phyloP scores from a whole-genome alignment of 2,888 invertebrate species.

The Callosobruchus maculatus region DNA sequence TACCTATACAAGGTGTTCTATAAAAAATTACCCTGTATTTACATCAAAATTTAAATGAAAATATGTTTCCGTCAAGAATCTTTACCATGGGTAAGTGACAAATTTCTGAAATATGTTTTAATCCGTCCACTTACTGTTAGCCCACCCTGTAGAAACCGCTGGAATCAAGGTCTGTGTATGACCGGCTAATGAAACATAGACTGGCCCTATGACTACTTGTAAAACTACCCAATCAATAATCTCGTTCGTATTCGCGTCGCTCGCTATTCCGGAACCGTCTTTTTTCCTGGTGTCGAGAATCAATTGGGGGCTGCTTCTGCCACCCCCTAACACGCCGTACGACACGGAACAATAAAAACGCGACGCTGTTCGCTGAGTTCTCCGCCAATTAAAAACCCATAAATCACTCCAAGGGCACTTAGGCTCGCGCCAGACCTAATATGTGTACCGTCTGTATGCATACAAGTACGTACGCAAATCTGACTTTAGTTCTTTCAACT shows the following conservation, averaged over 20 bases:
- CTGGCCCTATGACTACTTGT: neutral
- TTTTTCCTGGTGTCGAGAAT: neutral
- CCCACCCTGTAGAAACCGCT: no score
- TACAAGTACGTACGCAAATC: neutral
- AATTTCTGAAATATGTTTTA: no score
- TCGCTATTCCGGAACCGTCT: neutral
- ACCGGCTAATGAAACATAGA: no score
- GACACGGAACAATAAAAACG: neutral
- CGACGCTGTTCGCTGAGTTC: conserved; percentile 7
- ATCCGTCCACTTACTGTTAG: no score
- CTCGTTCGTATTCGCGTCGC: neutral
- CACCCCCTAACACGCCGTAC: neutral
- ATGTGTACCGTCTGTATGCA: neutral
- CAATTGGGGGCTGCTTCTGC: neutral
- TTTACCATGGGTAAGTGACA: no score
- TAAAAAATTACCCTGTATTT: no score
- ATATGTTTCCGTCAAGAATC: no score
- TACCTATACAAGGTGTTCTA: no score
- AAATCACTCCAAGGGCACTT: conserved; percentile 22
- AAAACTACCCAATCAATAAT: neutral
- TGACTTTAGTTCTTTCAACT: no score
- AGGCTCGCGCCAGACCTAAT: neutral
- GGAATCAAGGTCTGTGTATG: no score
- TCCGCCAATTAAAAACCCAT: conserved; percentile 34
- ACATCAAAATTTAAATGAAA: no score